A percentile compares a stretch with the other conserved stretches of the same genome.
phyloP scores from a whole-genome alignment of 2,888 invertebrate species.

The Amblyteles armatorius region DNA sequence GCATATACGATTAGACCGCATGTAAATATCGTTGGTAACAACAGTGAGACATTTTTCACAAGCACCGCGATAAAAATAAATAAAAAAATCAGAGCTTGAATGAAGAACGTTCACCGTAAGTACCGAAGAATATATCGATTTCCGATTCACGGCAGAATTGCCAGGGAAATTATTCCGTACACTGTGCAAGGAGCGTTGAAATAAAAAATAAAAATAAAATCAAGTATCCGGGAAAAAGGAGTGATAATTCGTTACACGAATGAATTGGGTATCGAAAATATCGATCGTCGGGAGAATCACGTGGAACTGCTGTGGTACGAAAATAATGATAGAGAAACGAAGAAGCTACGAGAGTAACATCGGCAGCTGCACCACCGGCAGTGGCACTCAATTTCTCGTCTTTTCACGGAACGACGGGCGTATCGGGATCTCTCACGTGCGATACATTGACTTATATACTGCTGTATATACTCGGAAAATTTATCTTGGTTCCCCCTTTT shows the following conservation, averaged over 20 bases:
- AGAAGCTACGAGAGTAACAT: constrained; percentile 39
- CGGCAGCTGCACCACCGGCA: constrained; percentile 13
- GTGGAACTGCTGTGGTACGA: constrained; percentile 1
- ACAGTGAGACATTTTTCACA: background rate
- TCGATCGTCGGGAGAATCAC: constrained; percentile 29
- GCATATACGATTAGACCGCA: background rate
- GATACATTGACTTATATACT: constrained; percentile 41
- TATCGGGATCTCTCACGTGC: constrained; percentile 58
- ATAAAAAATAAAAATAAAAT: background rate
- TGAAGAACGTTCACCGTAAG: background rate
- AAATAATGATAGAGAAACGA: constrained; percentile 50
- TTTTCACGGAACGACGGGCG: constrained; percentile 59
- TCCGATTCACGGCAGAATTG: background rate
- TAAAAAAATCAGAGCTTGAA: background rate
- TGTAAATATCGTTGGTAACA: background rate
- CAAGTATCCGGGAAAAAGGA: background rate
- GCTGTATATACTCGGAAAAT: constrained; percentile 39
- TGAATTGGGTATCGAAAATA: constrained; percentile 54
- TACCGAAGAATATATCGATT: background rate
- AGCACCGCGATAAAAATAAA: background rate
- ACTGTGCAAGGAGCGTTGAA: background rate
- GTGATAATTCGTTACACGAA: constrained; percentile 56
- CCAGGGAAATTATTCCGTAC: background rate
- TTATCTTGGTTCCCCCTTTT: constrained; percentile 52
- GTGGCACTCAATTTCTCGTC: constrained; percentile 60